Evolutionary conservation across 1,140 invertebrate species (phyloP), one percentile per base, ranked within the genome.

Genomic region (Ericerus pela): DNA sequence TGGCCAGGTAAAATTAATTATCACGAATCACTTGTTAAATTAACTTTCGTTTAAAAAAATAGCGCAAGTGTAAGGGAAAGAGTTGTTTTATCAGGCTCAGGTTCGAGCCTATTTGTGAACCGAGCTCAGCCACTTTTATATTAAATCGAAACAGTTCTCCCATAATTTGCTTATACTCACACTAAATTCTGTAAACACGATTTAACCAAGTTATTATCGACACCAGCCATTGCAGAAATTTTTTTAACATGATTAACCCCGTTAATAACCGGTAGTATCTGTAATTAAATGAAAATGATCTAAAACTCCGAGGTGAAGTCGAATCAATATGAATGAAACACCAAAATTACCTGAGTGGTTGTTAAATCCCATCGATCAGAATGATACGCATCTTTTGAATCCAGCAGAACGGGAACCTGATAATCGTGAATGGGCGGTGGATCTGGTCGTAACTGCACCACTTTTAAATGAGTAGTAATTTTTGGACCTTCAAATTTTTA

Each of bases 141-240:
- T n/a, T n/a, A n/a, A n/a, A n/a, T n/a, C n/a, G n/a, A n/a, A n/a
- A n/a, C n/a, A n/a, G n/a, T n/a, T n/a, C n/a, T n/a, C n/a, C n/a
- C n/a, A n/a, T n/a, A n/a, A n/a, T n/a, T n/a, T n/a, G n/a, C n/a
- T n/a, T n/a, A 68, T 59, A 76, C 76, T 69, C 80, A 95, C 64
- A 92, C 76, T 54, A 96, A 75, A 74, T 96, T 96, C 68, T 94
- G 89, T 37, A 96, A 80, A 67, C 89, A 94, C 8, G 88, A 85
- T 71, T 96, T 96, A 0, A 96, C 92, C 31, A 96, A 71, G 71
- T 88, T 89, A 57, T 85, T 89, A 65, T 96, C 91, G 0, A 96
- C 90, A 64, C 94, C 88, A 2, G 91, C 85, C 62, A 85, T 77
- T 1, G 77, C 75, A 0, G 85, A 80, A 57, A 91, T 89, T 61